Percentiles rank a stretch among this genome's conserved stretches.
Conservation (phyloP, 64 coral and sea anemone genomes). For the Stichodactyla helianthus region DNA sequence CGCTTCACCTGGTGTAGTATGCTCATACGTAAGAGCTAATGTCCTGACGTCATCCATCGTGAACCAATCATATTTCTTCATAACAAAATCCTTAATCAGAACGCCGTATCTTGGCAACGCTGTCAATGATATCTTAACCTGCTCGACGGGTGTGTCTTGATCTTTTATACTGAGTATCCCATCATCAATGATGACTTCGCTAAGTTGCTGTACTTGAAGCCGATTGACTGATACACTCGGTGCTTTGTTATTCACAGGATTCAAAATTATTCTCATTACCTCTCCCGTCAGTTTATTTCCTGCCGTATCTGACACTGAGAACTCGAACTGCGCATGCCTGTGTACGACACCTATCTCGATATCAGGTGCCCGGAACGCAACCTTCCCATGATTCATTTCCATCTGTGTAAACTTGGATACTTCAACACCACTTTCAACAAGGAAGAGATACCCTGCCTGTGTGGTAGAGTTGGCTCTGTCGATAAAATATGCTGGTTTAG, state of each 20-base stretch:
- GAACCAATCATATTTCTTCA: constrained; percentile 53
- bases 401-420: constrained; percentile 70
- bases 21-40: constrained; percentile 51
- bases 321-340: constrained; percentile 84
- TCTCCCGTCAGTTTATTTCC: constrained; percentile 61
- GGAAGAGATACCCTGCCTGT: constrained; percentile 53
- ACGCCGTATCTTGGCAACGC: constrained; percentile 59
- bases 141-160: constrained; percentile 44
- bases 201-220: constrained; percentile 42
- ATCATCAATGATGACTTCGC: constrained; percentile 25
- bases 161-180: constrained; percentile 39
- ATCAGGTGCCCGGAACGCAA: constrained; percentile 70
- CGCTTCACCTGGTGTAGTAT: constrained; percentile 42
- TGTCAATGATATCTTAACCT: constrained; percentile 38
- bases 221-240: constrained; percentile 28
- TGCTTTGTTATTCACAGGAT: constrained; percentile 70
- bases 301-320: constrained; percentile 78
- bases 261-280: constrained; percentile 48
- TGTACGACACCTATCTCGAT: constrained; percentile 45
- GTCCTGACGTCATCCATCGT: constrained; percentile 54
- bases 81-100: constrained; percentile 36
- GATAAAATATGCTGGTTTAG: constrained; percentile 41
- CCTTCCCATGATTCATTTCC: constrained; percentile 74
- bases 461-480: constrained; percentile 23
- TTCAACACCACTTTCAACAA: constrained; percentile 31